Conservation (phyloP, 2,797 vertebrate species). For the Bradypus variegatus region DNA sequence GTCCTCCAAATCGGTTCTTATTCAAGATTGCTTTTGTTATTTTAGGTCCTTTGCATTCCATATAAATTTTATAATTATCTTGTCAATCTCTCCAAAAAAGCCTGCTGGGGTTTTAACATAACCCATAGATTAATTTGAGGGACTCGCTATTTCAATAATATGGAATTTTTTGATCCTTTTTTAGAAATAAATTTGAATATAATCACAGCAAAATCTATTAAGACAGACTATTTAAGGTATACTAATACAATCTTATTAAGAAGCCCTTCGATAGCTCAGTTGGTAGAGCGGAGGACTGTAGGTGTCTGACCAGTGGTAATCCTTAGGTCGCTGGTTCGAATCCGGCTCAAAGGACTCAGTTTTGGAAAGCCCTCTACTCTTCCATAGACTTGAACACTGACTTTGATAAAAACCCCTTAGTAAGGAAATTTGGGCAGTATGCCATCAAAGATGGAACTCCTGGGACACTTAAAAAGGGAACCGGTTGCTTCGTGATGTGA, state of each 20-base stretch:
- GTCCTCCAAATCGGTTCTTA: too few relatives aligned
- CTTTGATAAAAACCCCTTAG: not conserved
- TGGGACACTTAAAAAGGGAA: not conserved
- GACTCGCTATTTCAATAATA: too few relatives aligned
- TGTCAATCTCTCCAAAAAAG: too few relatives aligned
- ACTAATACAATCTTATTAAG: rapidly evolving
- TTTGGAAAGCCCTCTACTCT: not conserved
- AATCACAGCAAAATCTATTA: not conserved
- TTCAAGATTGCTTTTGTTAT: too few relatives aligned
- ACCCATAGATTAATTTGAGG: too few relatives aligned
- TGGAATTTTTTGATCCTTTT: too few relatives aligned
- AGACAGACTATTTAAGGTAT: not conserved
- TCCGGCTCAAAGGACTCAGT: conserved; percentile 7
- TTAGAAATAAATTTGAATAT: not conserved
- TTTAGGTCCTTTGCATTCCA: too few relatives aligned
- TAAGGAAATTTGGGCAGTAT: not conserved
- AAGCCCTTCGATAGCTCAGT: not conserved
- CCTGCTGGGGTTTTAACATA: too few relatives aligned
- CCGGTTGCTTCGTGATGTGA: not conserved
- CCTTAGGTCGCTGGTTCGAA: conserved; percentile 80
- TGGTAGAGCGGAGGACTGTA: conserved; percentile 47
- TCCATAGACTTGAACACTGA: too few relatives aligned
- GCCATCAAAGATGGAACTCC: not conserved
- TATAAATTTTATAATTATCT: too few relatives aligned
- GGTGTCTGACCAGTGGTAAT: not conserved